phyloP scores from a whole-genome alignment of 2,797 vertebrate genomes.

The Podarcis lilfordi region DNA sequence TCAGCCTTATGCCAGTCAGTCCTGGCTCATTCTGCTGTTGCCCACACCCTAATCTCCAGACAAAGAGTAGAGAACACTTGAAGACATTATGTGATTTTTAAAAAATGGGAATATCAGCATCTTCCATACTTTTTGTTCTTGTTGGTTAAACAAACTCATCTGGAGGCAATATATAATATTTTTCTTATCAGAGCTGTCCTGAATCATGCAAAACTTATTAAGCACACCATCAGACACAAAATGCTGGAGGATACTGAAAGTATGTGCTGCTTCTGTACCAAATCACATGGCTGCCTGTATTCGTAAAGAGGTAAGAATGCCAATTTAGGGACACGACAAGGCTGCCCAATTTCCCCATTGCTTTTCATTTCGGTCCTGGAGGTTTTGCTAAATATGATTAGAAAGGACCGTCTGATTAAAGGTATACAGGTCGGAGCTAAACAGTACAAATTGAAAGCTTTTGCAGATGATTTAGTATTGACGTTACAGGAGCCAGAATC shows the following conservation, averaged over 20 bases:
- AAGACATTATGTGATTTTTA: conserved; percentile 11
- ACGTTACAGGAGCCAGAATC: no score
- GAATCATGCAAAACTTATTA: background rate
- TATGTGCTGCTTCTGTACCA: background rate
- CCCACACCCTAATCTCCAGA: background rate
- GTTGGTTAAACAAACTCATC: background rate
- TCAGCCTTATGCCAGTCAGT: conserved; percentile 23
- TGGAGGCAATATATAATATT: background rate
- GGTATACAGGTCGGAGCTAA: no score
- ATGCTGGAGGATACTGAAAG: background rate
- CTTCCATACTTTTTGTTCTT: background rate
- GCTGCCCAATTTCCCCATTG: no score
- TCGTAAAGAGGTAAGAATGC: background rate
- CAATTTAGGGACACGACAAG: background rate
- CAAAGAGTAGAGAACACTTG: conserved; percentile 12
- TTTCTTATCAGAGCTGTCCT: background rate
- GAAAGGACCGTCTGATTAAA: no score
- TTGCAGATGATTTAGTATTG: no score
- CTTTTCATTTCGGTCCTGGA: no score
- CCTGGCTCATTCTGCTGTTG: background rate
- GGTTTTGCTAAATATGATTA: no score
- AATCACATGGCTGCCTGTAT: background rate
- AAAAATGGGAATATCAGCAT: background rate
- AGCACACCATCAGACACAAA: background rate
- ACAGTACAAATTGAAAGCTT: no score